phyloP scores from a whole-genome alignment of 2,113 vertebrate genomes.

The Pachypanchax playfairii region DNA sequence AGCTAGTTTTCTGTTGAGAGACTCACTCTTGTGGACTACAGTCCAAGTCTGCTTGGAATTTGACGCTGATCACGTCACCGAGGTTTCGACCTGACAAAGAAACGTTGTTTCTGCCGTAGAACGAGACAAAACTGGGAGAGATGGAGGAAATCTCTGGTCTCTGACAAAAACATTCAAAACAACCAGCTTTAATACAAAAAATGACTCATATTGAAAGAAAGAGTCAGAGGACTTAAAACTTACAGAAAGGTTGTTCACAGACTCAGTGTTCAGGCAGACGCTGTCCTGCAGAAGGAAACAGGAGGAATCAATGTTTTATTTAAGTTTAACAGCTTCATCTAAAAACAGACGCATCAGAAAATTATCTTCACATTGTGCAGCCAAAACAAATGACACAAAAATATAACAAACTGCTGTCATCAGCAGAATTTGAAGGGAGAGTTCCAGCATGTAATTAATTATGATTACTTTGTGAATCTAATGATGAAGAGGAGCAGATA shows the following conservation, averaged over 20 bases:
- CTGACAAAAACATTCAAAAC: slow-evolving; percentile 65
- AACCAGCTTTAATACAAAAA: not conserved
- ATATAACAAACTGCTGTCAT: no score
- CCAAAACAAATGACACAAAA: no score
- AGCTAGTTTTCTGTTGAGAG: not conserved
- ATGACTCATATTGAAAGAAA: not conserved
- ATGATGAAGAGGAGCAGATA: no score
- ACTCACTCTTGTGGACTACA: slow-evolving; percentile 77
- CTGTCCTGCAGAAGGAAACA: slow-evolving; percentile 27
- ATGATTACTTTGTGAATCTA: no score
- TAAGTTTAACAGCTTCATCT: no score
- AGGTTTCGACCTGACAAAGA: slow-evolving; percentile 86
- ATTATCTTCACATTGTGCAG: no score
- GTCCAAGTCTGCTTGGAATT: slow-evolving; percentile 78
- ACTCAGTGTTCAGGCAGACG: slow-evolving; percentile 14
- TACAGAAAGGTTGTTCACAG: slow-evolving; percentile 26
- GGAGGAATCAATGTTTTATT: not conserved
- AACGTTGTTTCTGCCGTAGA: slow-evolving; percentile 85
- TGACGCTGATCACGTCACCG: slow-evolving; percentile 74
- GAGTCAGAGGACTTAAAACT: slow-evolving; percentile 23
- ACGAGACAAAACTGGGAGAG: slow-evolving; percentile 81
- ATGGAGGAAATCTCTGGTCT: slow-evolving; percentile 83
- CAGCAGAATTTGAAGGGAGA: no score
- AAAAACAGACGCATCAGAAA: no score
- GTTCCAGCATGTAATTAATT: no score